These are phyloP conservation scores for Nephotettix cincticeps DNA, from an alignment of 1,140 invertebrate species.

Conservation along the genomic window DNA sequence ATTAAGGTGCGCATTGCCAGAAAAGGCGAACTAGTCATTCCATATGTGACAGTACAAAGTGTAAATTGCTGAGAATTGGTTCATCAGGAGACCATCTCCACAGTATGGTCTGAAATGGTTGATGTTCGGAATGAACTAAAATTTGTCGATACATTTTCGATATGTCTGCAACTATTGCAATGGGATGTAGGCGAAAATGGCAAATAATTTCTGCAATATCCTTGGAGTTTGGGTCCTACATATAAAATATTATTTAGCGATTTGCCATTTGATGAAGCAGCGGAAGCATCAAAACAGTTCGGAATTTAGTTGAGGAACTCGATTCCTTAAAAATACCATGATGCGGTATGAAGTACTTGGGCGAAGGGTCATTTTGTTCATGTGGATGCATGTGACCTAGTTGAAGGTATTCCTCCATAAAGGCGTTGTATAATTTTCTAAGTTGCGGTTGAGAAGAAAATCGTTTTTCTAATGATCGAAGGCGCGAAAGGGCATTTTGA, in stretches of 20 bases:
- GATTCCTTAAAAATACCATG: constrained; percentile 27
- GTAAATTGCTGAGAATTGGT: constrained; percentile 23
- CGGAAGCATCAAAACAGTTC: constrained; percentile 35
- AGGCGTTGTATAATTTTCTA: constrained; percentile 5
- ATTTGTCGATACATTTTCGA: constrained; percentile 37
- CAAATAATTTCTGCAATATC: constrained; percentile 32
- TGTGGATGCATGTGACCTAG: constrained; percentile 23
- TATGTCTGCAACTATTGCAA: constrained; percentile 37
- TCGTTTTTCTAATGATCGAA: constrained; percentile 19
- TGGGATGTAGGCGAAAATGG: constrained; percentile 29
- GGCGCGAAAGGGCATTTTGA: neutral
- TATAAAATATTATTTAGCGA: constrained; percentile 36
- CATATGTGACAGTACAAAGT: constrained; percentile 7
- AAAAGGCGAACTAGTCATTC: neutral
- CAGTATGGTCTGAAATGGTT: constrained; percentile 23
- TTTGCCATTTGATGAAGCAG: constrained; percentile 22
- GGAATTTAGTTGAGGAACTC: constrained; percentile 29
- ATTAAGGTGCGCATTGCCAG: too few relatives aligned
- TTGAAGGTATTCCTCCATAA: constrained; percentile 18
- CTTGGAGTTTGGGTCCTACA: constrained; percentile 31
- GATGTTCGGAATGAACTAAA: constrained; percentile 4
- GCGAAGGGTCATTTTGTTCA: constrained; percentile 21
- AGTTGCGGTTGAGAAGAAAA: neutral
- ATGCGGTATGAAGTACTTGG: constrained; percentile 32
- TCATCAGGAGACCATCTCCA: constrained; percentile 25